Base-by-base conservation (phyloP, 2,113 vertebrate species). In the Serinus canaria region DNA sequence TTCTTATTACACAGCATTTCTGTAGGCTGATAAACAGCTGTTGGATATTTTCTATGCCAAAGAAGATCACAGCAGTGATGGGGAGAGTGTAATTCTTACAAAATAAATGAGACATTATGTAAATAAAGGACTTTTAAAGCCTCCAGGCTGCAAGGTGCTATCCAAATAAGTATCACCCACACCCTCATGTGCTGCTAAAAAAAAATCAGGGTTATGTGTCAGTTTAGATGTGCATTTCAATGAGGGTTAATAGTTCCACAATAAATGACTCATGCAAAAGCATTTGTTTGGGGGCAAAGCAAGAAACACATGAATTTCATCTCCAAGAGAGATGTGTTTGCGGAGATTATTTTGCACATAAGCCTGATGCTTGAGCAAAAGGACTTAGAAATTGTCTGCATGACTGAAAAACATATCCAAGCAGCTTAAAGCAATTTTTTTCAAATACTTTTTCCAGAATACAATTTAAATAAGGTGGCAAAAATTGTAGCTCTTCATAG, bases 151-250 rank as follows among this genome's bases (percentile, higher is more conserved):
- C 75, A 96, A 88, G 83, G 93, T 94, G 92, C 73, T 78, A 92
- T 78, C 82, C 76, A 94, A 95, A 78, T 89, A 93, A 90, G 64
- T 72, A 78, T 86, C 76, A 17, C 85, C 85, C 83, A 92, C 90
- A 81, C 37, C 52, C 85, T 92, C 90, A 87, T 93, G 92, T 49
- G 52, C 23, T 83, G 56, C 68, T 95, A 90, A 75, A 92, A 96
- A 96, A 95, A 87, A 80, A 44, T 31, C 47, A 73, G 85, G 89
- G 82, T 94, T 93, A 95, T 77, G 35, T 62, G 82, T 90, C 79
- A 75, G 35, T 73, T 94, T 96, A 89, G 92, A 92, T 96, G 94
- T 94, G 90, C 90, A 96, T 96, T 96, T 97, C 88, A 96, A 96
- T 96, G 74, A 94, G 69, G 88, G 69, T 80, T 89, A 89, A 89